Base-by-base conservation (phyloP, 2,888 invertebrate genomes). In the Galeopsomyia nigrocyanea region DNA sequence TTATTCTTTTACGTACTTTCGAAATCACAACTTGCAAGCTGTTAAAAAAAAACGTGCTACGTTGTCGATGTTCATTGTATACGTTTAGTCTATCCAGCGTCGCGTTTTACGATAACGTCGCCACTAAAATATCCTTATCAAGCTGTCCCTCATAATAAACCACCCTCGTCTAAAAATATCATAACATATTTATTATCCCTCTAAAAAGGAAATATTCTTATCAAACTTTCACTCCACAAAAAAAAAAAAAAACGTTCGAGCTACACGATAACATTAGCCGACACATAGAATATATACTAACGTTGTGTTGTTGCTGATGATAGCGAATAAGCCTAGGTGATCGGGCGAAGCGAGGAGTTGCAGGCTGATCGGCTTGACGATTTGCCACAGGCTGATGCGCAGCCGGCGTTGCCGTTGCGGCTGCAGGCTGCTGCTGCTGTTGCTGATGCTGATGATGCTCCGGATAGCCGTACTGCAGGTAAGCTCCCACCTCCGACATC, bases 401-500 rank as follows among this genome's bases (percentile, higher is more conserved):
- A n/a, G n/a, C n/a, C n/a, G n/a, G n/a, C n/a, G 77, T 0, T 74
- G 58, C 17, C 51, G 68, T 16, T 65, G 76, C 61, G 79, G 78
- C n/a, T 79, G 79, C 10, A 77, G 76, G 64, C 78, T 78, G 56
- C 65, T 70, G 65, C 3, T 46, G 19, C 2, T 66, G 63, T n/a
- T 47, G 63, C 46, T 74, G 65, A 13, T 66, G 71, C 5, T 64
- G 67, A 21, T 67, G 66, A 2, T 67, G 49, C 5, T 72, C 65
- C 26, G 73, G 71, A 21, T 69, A 71, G 10, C 75, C 78, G 75
- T 78, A 79, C 39, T 77, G 73, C 46, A 73, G 76, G 79, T 87
- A 79, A 79, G 83, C 80, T 72, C 84, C 82, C 78, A 83, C 82
- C 78, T 82, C 86, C 78, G 85, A 86, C 83, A 85, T 83, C 76